phyloP scores from a whole-genome alignment of 2,888 invertebrate genomes.

The Liopterus haemorrhoidalis region DNA sequence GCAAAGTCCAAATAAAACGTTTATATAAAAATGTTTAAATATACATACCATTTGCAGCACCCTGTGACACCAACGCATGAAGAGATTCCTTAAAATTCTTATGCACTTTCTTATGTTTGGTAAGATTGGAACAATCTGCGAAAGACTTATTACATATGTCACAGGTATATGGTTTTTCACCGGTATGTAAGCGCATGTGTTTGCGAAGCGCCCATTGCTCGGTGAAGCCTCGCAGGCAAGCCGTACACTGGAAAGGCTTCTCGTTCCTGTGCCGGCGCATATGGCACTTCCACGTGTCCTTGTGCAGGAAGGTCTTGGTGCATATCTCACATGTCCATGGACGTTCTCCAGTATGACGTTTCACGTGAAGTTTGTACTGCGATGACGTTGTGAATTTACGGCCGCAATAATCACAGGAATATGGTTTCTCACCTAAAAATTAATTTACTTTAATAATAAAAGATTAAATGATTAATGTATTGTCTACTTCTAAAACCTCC shows the following conservation, averaged over 20 bases:
- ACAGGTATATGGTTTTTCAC: conserved; percentile 66
- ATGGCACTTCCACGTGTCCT: conserved; percentile 60
- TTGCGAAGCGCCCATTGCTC: conserved; percentile 61
- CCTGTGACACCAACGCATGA: no score
- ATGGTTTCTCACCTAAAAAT: conserved; percentile 64
- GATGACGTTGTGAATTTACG: conserved; percentile 69
- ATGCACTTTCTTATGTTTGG: conserved; percentile 55
- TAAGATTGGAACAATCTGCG: conserved; percentile 70
- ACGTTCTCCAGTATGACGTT: conserved; percentile 55
- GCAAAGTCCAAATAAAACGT: no score
- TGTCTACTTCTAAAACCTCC: no score
- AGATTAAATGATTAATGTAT: no score
- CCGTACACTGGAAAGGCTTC: conserved; percentile 56
- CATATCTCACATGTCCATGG: conserved; percentile 57
- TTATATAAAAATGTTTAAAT: no score
- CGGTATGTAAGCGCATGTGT: conserved; percentile 60
- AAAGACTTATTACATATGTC: conserved; percentile 66
- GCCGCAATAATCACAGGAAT: conserved; percentile 60
- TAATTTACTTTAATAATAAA: no score
- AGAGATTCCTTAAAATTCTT: conserved; percentile 18
- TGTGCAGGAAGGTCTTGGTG: conserved; percentile 54
- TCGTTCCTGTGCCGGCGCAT: conserved; percentile 61
- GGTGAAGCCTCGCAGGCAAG: conserved; percentile 55
- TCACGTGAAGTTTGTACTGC: conserved; percentile 61
- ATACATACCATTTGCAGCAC: no score